phyloP scores from a whole-genome alignment of 2,113 vertebrate genomes.

The Zosterops lateralis region DNA sequence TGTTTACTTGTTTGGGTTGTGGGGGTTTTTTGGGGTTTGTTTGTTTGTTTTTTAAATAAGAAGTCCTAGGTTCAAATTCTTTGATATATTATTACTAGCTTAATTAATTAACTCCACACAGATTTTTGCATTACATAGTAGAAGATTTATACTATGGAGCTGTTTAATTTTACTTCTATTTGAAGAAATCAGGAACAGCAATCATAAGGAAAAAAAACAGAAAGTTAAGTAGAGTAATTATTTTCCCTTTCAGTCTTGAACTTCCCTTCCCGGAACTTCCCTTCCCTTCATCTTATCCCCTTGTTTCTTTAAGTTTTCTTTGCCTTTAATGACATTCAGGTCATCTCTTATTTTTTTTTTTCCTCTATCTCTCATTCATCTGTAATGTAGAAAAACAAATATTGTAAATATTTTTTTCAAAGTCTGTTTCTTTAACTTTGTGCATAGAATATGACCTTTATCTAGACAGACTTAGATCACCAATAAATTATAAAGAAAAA shows the following conservation, averaged over 20 bases:
- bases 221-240: neutral
- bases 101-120: neutral
- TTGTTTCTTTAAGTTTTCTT: neutral
- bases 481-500: conserved; percentile 41
- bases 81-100: neutral
- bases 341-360: neutral
- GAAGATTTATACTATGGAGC: neutral
- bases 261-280: neutral
- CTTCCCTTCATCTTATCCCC: neutral
- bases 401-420: neutral
- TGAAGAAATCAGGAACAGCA: neutral
- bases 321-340: neutral
- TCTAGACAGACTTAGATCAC: neutral
- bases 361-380: neutral
- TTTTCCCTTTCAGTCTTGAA: neutral
- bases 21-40: too few relatives aligned
- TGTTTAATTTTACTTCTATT: neutral
- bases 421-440: neutral
- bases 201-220: neutral
- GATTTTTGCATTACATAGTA: neutral
- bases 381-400: neutral
- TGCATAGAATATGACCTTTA: neutral
- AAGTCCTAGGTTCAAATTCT: neutral
- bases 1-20: too few relatives aligned
- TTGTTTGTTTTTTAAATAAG: neutral